These are phyloP conservation scores for Sitobion miscanthi DNA, from an alignment of 1,140 invertebrate genomes.

Conservation along the genomic window DNA sequence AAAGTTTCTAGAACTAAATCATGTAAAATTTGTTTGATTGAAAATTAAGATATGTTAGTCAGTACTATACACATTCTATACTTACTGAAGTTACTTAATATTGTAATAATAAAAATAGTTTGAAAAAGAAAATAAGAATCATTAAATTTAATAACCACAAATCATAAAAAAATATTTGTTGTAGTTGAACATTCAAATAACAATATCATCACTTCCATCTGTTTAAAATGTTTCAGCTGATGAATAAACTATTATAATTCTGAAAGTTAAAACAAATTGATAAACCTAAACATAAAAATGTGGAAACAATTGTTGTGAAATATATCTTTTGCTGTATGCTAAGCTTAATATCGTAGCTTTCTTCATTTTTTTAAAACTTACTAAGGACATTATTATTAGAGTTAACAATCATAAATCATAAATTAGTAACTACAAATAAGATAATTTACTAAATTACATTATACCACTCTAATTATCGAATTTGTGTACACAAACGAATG, in stretches of 20 bases:
- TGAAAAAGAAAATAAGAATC: not conserved
- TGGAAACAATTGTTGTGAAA: slow-evolving; percentile 16
- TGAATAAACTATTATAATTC: slow-evolving; percentile 15
- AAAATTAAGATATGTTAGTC: slow-evolving; percentile 31
- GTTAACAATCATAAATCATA: slow-evolving; percentile 30
- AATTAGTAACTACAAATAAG: slow-evolving; percentile 48
- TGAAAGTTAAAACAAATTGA: not conserved
- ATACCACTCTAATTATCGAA: slow-evolving; percentile 25
- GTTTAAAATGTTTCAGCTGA: not conserved
- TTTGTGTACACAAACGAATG: slow-evolving; percentile 29
- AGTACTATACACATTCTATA: slow-evolving; percentile 9
- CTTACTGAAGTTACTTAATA: not conserved
- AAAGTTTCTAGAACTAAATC: not conserved
- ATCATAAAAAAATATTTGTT: not conserved
- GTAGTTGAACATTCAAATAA: not conserved
- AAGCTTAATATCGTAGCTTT: slow-evolving; percentile 12
- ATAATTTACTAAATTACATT: slow-evolving; percentile 48
- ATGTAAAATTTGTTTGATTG: not conserved
- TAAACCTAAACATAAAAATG: slow-evolving; percentile 10
- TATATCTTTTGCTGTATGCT: slow-evolving; percentile 25
- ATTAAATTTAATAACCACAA: not conserved
- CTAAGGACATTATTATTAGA: slow-evolving; percentile 28
- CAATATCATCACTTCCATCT: not conserved
- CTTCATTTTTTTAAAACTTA: slow-evolving; percentile 10
- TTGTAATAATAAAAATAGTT: not conserved